Percentiles rank a stretch among this genome's conserved stretches.
phyloP scores from a whole-genome alignment of 2,888 invertebrate genomes.

The Drosophila leonis region DNA sequence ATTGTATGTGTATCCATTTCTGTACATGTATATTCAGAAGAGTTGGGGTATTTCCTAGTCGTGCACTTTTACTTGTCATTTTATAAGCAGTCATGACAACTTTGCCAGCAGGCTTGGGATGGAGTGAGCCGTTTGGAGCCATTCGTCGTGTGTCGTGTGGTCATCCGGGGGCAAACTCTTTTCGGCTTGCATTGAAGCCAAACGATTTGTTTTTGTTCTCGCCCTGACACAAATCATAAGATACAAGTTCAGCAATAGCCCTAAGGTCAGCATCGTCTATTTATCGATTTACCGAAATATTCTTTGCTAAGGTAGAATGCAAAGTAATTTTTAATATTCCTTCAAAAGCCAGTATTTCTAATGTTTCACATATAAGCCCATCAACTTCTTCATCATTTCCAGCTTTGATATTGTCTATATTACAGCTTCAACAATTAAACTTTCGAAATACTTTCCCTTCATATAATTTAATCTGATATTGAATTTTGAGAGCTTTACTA shows the following conservation, averaged over 20 bases:
- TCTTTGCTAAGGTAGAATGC: conserved; percentile 32
- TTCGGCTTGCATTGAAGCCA: conserved; percentile 31
- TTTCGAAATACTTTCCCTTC: background rate
- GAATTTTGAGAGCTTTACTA: background rate
- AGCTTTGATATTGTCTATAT: background rate
- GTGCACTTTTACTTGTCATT: background rate
- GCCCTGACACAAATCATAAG: conserved; percentile 11
- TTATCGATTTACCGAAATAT: conserved; percentile 71
- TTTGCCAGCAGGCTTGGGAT: conserved; percentile 11
- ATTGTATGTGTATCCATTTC: background rate
- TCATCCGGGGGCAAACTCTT: conserved; percentile 48
- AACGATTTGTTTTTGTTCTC: conserved; percentile 56
- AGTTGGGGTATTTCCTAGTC: background rate
- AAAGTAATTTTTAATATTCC: no score
- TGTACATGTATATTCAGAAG: background rate
- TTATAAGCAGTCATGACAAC: background rate
- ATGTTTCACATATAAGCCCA: no score
- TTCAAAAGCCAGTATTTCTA: no score
- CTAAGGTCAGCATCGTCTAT: conserved; percentile 45
- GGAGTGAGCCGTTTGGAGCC: conserved; percentile 51
- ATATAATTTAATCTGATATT: background rate
- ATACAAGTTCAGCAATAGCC: conserved; percentile 23
- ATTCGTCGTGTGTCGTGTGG: conserved; percentile 60
- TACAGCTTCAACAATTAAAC: background rate
- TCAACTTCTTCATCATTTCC: background rate